These are phyloP conservation scores for Odobenus rosmarus DNA, from an alignment of 2,113 vertebrate genomes.

Conservation along the genomic window DNA sequence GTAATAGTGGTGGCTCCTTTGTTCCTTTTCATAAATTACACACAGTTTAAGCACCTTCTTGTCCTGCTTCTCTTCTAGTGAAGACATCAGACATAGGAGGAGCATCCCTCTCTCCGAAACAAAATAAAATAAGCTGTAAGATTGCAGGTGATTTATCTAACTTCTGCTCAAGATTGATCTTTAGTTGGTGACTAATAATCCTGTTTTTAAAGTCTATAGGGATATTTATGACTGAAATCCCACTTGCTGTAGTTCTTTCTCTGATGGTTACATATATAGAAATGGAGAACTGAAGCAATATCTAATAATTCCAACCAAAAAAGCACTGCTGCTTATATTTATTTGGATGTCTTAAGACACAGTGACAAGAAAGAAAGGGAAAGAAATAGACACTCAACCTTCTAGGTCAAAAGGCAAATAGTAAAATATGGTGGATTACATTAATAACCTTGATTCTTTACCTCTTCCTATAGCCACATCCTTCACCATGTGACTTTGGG, in stretches of 20 bases:
- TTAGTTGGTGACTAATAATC: background rate
- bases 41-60: background rate
- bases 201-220: constrained; percentile 18
- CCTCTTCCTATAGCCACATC: background rate
- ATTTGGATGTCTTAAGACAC: constrained; percentile 15
- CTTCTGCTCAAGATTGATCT: constrained; percentile 16
- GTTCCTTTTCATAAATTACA: constrained; percentile 54
- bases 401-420: constrained; percentile 30
- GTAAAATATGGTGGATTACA: background rate
- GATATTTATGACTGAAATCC: constrained; percentile 44
- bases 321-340: constrained; percentile 2
- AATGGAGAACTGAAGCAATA: constrained; percentile 38
- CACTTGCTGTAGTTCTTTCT: background rate
- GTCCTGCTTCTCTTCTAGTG: background rate
- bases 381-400: background rate
- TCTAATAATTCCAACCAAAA: constrained; percentile 48
- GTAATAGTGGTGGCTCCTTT: constrained; percentile 36
- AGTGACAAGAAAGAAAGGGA: constrained; percentile 16
- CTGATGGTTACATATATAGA: background rate
- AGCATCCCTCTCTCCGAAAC: background rate
- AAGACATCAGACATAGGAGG: constrained; percentile 33
- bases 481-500: background rate
- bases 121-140: constrained; percentile 50
- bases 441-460: background rate
- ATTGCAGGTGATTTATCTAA: constrained; percentile 35